phyloP scores from a whole-genome alignment of 2,888 invertebrate species.

The Subacronicta megacephala region DNA sequence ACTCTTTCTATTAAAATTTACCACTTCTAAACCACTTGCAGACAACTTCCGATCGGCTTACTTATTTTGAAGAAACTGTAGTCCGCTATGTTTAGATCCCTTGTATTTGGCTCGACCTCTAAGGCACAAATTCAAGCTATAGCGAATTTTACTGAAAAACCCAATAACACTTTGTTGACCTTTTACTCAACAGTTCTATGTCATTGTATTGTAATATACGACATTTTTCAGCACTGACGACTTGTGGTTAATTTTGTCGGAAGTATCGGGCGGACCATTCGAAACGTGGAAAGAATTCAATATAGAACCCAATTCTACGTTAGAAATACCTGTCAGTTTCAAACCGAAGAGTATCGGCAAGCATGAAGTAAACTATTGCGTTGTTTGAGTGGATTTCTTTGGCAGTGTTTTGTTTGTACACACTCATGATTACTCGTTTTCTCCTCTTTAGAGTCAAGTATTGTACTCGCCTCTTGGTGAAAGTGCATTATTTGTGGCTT shows the following conservation, averaged over 20 bases:
- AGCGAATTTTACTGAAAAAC: no score
- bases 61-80: no score
- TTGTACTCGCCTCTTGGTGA: constrained; percentile 83
- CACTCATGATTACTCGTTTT: constrained; percentile 9
- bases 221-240: constrained; percentile 77
- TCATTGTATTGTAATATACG: no score
- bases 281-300: constrained; percentile 79
- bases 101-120: no score
- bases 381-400: background rate
- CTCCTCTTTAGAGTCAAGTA: constrained; percentile 70
- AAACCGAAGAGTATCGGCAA: constrained; percentile 80
- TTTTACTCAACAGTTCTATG: no score
- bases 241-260: constrained; percentile 79
- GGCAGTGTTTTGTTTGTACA: background rate
- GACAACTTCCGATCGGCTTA: no score
- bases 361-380: constrained; percentile 72
- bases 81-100: no score
- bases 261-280: constrained; percentile 78
- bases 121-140: no score
- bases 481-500: constrained; percentile 72
- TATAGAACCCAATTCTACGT: constrained; percentile 78
- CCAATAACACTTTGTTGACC: no score
- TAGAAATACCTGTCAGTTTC: constrained; percentile 79
- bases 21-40: no score
- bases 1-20: no score